Evolutionary conservation across 2,797 vertebrate species (phyloP), one percentile per base, ranked within the genome.

Genomic region (Tangara arthus): DNA sequence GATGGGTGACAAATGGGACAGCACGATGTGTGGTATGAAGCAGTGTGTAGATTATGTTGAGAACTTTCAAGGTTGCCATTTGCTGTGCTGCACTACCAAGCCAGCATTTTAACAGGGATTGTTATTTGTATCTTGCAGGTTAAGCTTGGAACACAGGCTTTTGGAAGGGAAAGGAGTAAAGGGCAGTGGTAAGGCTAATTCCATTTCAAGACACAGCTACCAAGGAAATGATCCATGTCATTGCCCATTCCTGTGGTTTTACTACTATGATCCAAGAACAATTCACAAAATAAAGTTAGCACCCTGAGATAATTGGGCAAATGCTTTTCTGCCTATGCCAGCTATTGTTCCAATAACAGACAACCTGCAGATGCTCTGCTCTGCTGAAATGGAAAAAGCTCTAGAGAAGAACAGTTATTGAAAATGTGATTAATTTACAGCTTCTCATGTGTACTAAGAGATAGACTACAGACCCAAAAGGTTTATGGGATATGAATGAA

Each of bases 221-320:
- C 71, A 71, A 84, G 64, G 56, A 84, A 93, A 63, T 26, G 15
- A 91, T 55, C 63, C 16, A 42, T 17, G 2, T 63, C 71, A 85
- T 50, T 53, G 26, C 56, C 44, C 44, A 66, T 91, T 95, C 82
- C 86, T 92, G 77, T 69, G 24, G 85, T 82, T 94, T 92, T 65
- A 83, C 35, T 47, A 47, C 10, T 53, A 42, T 2, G 69, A 94
- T 75, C 57, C 82, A 87, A 91, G 82, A 92, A 70, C 4, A 63
- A 56, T 10, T 82, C 32, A 84, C 19, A 69, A 64, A 6, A 12
- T 68, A 6, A 12, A 46, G 17, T 32, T 9, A 80, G 41, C 55
- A 87, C 52, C 35, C 30, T 15, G 56, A 80, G 26, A 68, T 59
- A 30, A 95, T 75, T 0, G 81, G 73, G 86, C 80, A 90, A 88